Percentiles rank a stretch among this genome's conserved stretches.
phyloP scores from a whole-genome alignment of 2,113 vertebrate species.

The Pelecanoides urinatrix region DNA sequence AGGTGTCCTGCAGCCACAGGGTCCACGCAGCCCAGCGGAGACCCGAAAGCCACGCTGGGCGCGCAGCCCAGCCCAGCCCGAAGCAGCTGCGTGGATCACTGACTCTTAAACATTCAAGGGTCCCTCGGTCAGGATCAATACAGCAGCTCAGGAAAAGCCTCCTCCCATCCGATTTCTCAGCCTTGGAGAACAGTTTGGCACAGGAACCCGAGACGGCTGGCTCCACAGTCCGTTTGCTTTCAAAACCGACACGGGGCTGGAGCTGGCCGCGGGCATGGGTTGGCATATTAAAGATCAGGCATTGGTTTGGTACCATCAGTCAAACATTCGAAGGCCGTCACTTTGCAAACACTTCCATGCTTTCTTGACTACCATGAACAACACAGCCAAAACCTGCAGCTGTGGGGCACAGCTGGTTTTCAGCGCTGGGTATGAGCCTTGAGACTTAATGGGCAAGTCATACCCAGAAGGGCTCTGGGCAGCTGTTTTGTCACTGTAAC shows the following conservation, averaged over 20 bases:
- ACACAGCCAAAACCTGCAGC: background rate
- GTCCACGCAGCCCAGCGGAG: accelerated
- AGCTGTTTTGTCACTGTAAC: background rate
- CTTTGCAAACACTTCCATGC: background rate
- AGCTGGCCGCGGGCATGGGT: accelerated
- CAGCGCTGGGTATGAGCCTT: background rate
- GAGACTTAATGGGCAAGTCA: background rate
- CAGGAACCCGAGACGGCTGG: background rate
- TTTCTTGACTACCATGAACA: background rate
- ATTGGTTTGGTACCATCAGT: background rate
- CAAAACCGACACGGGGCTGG: background rate
- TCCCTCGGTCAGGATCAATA: accelerated
- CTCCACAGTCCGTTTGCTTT: background rate
- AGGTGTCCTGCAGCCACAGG: background rate
- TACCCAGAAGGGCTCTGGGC: background rate
- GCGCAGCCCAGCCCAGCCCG: background rate
- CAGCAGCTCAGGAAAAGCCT: background rate
- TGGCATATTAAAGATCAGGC: background rate
- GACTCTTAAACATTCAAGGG: background rate
- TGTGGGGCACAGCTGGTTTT: background rate
- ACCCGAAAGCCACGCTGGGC: background rate
- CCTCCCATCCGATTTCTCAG: background rate
- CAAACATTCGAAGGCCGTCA: accelerated
- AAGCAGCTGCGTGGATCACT: background rate
- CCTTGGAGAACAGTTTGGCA: background rate